These are phyloP conservation scores for Myotis daubentonii DNA, from an alignment of 2,797 vertebrate genomes.

Conservation along the genomic window DNA sequence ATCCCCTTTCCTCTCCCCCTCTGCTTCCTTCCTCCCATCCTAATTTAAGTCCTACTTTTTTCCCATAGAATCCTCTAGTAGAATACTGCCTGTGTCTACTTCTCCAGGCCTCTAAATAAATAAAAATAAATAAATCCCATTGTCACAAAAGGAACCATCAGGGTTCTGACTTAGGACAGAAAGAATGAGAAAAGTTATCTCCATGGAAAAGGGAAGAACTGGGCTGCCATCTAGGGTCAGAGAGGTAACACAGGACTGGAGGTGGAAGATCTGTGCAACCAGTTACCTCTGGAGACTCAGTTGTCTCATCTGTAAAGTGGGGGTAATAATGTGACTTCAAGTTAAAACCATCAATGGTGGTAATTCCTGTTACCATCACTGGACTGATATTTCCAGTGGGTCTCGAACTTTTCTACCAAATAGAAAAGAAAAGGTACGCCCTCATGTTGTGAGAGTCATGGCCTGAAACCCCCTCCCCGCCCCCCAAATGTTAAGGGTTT, in stretches of 20 bases:
- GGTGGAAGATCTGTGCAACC: background rate
- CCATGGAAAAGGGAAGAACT: background rate
- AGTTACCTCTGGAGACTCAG: background rate
- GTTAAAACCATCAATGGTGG: background rate
- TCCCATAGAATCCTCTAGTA: background rate
- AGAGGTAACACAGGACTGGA: background rate
- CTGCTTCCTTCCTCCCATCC: background rate
- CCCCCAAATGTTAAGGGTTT: background rate
- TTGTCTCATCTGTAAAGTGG: background rate
- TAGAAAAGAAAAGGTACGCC: background rate
- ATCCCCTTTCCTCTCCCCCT: background rate
- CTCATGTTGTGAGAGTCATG: background rate
- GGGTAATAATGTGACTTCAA: background rate
- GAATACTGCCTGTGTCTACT: background rate
- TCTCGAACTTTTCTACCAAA: conserved; percentile 11
- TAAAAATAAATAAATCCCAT: background rate
- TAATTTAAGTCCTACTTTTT: conserved; percentile 39
- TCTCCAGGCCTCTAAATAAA: background rate
- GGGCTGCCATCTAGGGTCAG: background rate
- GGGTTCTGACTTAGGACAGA: background rate
- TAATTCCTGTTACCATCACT: background rate
- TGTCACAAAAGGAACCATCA: background rate
- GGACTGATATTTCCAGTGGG: background rate
- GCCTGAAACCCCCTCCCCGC: background rate
- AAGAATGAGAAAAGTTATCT: background rate